Conservation (phyloP, 2,888 invertebrate genomes). For the Protophormia terraenovae region DNA sequence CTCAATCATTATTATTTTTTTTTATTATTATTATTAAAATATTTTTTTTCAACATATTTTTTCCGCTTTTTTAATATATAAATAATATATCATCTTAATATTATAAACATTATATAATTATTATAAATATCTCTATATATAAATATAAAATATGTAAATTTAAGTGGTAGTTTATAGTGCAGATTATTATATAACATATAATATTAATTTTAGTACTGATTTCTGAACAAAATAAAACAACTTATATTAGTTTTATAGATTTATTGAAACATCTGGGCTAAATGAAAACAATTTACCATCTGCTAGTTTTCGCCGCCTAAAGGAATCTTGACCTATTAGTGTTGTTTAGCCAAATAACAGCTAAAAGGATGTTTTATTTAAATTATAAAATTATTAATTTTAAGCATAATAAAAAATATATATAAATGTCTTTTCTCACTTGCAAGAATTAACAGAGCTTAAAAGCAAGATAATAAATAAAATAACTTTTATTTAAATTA, state of each 20-base stretch:
- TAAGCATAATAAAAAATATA: constrained; percentile 41
- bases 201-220: not conserved
- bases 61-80: not conserved
- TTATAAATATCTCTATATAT: constrained; percentile 12
- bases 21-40: not conserved
- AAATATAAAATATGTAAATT: constrained; percentile 23
- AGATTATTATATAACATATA: not conserved
- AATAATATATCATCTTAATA: not conserved
- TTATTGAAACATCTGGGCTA: constrained; percentile 44
- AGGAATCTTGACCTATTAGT: constrained; percentile 13
- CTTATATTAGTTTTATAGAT: constrained; percentile 30
- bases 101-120: constrained; percentile 1
- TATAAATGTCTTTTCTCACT: constrained; percentile 47
- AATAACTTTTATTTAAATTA: not conserved
- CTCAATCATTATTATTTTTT: not conserved
- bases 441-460: constrained; percentile 12
- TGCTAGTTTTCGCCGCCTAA: constrained; percentile 46
- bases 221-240: not conserved
- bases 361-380: constrained; percentile 45
- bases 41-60: not conserved
- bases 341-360: constrained; percentile 44
- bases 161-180: constrained; percentile 24
- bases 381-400: constrained; percentile 37
- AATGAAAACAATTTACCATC: constrained; percentile 51
- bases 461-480: not conserved